These are phyloP conservation scores for Manis crassicaudata DNA, from an alignment of 2,797 vertebrate genomes.

Conservation along the genomic window DNA sequence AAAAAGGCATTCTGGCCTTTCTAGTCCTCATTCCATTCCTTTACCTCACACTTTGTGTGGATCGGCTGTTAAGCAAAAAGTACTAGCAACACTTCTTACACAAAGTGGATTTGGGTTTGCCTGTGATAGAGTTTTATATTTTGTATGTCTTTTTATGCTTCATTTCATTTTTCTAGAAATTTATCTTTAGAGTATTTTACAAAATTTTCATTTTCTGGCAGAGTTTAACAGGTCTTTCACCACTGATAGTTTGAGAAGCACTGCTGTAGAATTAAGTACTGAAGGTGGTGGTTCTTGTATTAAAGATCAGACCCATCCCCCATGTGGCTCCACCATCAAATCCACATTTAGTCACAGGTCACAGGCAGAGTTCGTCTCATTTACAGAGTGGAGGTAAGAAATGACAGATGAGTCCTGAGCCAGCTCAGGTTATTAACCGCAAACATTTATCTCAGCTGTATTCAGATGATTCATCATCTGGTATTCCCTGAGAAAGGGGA, in stretches of 20 bases:
- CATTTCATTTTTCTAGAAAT: neutral
- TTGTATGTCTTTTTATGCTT: neutral
- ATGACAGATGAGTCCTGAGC: neutral
- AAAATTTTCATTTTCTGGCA: neutral
- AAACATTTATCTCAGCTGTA: neutral
- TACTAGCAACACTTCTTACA: neutral
- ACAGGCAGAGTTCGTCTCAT: neutral
- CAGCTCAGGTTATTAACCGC: neutral
- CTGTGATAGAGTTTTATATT: neutral
- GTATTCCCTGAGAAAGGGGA: neutral
- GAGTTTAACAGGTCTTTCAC: neutral
- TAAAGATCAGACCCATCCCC: neutral
- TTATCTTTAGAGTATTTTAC: neutral
- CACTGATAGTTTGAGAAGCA: neutral
- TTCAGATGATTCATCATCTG: neutral
- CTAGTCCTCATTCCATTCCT: too few relatives aligned
- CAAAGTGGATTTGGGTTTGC: neutral
- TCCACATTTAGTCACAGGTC: neutral
- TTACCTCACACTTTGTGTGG: neutral
- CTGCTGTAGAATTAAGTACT: neutral
- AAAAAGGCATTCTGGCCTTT: too few relatives aligned
- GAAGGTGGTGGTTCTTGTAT: neutral
- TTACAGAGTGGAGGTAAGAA: neutral
- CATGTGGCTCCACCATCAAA: neutral
- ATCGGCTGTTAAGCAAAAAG: neutral